These are phyloP conservation scores for Autographa pulchrina DNA, from an alignment of 2,888 invertebrate genomes.

Conservation along the genomic window DNA sequence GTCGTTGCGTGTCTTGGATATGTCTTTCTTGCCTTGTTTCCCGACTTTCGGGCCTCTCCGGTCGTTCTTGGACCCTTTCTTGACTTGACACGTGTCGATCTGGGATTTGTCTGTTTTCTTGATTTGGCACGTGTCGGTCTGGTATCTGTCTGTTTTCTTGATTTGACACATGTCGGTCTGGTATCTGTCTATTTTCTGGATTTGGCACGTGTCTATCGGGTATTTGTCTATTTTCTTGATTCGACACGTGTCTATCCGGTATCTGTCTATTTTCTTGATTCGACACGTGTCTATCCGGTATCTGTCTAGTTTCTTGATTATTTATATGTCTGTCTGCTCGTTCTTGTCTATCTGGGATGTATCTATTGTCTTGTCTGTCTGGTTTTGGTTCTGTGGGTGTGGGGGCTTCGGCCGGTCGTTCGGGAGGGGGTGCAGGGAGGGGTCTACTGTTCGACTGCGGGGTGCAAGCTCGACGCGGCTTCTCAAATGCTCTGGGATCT, in stretches of 20 bases:
- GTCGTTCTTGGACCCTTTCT: conserved; percentile 33
- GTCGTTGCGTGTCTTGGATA: conserved; percentile 14
- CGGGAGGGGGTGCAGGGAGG: conserved; percentile 82
- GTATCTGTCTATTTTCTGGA: conserved; percentile 41
- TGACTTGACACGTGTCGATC: conserved; percentile 44
- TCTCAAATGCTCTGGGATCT: conserved; percentile 85
- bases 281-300: conserved; percentile 46
- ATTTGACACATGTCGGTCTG: conserved; percentile 44
- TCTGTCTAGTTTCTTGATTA: conserved; percentile 30
- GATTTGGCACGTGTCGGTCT: conserved; percentile 46
- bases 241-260: conserved; percentile 47
- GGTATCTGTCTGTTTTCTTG: conserved; percentile 41
- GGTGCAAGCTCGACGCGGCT: conserved; percentile 83
- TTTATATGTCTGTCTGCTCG: conserved; percentile 52
- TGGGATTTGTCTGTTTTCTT: conserved; percentile 46
- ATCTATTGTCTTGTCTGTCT: conserved; percentile 36
- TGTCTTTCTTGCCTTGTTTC: conserved; percentile 50
- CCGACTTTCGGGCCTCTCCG: conserved; percentile 54
- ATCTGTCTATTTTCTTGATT: conserved; percentile 47
- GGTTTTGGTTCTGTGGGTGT: conserved; percentile 60
- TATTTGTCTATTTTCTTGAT: not conserved
- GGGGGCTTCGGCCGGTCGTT: conserved; percentile 62
- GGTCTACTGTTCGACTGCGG: conserved; percentile 84
- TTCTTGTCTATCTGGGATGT: conserved; percentile 47
- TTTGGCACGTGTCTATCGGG: conserved; percentile 36